These are phyloP conservation scores for Diogma glabrata DNA, from an alignment of 2,888 invertebrate species.

Conservation along the genomic window DNA sequence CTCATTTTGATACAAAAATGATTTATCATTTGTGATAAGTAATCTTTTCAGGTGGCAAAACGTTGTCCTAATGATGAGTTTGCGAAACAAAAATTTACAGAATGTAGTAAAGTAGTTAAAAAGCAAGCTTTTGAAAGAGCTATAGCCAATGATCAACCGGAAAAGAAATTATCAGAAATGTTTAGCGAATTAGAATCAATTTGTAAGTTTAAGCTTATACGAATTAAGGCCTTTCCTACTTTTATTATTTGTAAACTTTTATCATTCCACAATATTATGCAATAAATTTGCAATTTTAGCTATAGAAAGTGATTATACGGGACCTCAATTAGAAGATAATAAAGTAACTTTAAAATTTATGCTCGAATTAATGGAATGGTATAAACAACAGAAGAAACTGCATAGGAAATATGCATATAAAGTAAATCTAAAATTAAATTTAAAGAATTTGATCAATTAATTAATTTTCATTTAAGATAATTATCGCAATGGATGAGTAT, in stretches of 20 bases:
- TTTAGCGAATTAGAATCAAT: conserved; percentile 78
- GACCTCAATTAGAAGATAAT: conserved; percentile 78
- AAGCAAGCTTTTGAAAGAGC: conserved; percentile 94
- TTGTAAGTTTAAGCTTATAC: conserved; percentile 43
- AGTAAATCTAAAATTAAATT: conserved; percentile 38
- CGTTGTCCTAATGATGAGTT: conserved; percentile 88
- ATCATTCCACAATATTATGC: conserved; percentile 11
- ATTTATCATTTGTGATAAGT: not conserved
- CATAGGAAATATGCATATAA: conserved; percentile 97
- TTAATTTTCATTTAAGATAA: conserved; percentile 48
- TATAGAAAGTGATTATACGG: conserved; percentile 89
- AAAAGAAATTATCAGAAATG: conserved; percentile 75
- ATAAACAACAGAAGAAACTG: conserved; percentile 81
- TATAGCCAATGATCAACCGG: conserved; percentile 83
- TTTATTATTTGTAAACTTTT: conserved; percentile 9
- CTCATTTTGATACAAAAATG: conserved; percentile 20
- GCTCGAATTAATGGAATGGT: conserved; percentile 77
- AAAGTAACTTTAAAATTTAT: conserved; percentile 85
- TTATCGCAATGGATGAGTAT: conserved; percentile 77
- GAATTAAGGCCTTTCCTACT: not conserved
- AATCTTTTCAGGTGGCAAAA: conserved; percentile 61
- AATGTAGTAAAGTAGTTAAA: conserved; percentile 93
- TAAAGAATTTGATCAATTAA: conserved; percentile 1
- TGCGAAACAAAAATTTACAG: conserved; percentile 80
- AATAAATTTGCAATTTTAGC: conserved; percentile 42